Evolutionary conservation across 2,113 vertebrate species (phyloP).

Genomic region (Illadopsis cleaveri): DNA sequence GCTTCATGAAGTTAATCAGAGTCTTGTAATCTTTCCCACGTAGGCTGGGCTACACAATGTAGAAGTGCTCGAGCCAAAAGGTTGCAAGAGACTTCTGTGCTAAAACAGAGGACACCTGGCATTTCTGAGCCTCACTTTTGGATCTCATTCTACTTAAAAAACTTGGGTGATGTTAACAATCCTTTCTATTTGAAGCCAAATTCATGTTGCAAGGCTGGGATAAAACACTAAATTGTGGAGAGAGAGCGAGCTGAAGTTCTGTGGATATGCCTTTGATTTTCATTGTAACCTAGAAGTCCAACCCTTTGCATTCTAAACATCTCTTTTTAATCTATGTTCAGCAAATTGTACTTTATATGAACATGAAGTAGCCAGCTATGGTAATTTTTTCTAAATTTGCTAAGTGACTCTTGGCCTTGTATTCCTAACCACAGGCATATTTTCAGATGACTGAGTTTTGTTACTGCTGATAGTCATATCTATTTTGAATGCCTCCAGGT

Average conservation of each 20-base stretch:
- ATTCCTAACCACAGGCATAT: not conserved
- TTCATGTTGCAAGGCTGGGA: not conserved
- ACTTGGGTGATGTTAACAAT: not conserved
- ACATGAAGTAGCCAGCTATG: not conserved
- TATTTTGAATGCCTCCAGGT: not conserved
- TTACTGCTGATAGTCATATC: not conserved
- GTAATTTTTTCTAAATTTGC: not conserved
- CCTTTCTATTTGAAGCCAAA: not conserved
- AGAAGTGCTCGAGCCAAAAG: not conserved
- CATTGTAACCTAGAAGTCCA: not conserved
- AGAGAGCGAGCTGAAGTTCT: not conserved
- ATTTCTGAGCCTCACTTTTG: not conserved
- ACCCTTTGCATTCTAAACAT: not conserved
- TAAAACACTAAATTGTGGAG: accelerated
- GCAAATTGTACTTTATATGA: not conserved
- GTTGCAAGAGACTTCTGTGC: not conserved
- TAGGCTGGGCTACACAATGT: not conserved
- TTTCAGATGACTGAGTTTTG: not conserved
- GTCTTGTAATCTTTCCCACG: not conserved
- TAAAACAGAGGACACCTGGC: not conserved
- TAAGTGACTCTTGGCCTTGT: not conserved
- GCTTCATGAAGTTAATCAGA: not conserved
- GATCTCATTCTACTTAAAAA: not conserved
- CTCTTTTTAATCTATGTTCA: not conserved
- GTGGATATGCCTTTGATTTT: not conserved